Conservation (phyloP, 2,113 vertebrate species). For the Podarcis muralis region DNA sequence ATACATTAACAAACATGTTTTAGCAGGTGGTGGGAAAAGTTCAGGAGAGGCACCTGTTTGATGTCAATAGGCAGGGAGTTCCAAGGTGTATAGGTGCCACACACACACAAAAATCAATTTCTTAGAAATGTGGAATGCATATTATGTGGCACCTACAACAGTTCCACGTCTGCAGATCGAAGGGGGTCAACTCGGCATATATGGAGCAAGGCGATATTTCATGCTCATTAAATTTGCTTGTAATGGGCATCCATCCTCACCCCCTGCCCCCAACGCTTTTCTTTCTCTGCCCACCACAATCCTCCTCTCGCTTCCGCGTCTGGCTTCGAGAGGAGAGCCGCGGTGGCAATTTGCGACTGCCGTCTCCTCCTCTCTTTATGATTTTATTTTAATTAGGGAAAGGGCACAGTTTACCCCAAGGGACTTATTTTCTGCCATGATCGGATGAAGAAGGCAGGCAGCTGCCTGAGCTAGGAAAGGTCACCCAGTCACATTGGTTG, state of each 20-base stretch:
- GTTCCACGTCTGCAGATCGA: too few species aligned
- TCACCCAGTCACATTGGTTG: constrained; percentile 75
- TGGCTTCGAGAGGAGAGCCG: constrained; percentile 14
- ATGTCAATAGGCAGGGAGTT: too few species aligned
- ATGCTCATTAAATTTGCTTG: fast-evolving
- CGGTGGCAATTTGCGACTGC: constrained; percentile 66
- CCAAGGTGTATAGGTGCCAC: too few species aligned
- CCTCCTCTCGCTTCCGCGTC: fast-evolving
- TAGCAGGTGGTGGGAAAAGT: too few species aligned
- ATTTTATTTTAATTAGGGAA: constrained; percentile 61
- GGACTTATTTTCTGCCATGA: constrained; percentile 68
- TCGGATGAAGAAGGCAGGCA: constrained; percentile 76
- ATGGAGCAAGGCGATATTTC: fast-evolving
- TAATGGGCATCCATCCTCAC: too few species aligned
- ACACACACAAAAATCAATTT: too few species aligned
- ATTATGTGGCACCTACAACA: too few species aligned
- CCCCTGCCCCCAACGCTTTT: not conserved
- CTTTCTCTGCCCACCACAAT: fast-evolving
- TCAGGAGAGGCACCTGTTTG: too few species aligned
- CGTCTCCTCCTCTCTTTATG: not conserved
- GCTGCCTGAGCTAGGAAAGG: constrained; percentile 75
- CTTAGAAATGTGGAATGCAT: too few species aligned
- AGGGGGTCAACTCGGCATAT: too few species aligned
- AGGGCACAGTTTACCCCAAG: constrained; percentile 61
- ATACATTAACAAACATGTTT: too few species aligned